phyloP scores from a whole-genome alignment of 2,797 vertebrate genomes.

The Phalloptychus januarius region DNA sequence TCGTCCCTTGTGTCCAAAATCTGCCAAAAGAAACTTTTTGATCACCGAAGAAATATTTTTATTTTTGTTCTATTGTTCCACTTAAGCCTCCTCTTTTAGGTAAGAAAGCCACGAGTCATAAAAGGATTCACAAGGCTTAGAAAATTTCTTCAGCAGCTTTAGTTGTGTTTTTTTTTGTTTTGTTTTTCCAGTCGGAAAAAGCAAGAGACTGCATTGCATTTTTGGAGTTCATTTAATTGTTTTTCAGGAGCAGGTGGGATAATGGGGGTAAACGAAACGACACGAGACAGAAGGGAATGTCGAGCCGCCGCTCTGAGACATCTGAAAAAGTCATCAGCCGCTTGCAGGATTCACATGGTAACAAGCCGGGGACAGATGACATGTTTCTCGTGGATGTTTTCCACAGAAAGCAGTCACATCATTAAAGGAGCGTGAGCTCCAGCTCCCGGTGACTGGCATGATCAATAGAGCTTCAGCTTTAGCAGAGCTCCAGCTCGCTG shows the following conservation, averaged over 20 bases:
- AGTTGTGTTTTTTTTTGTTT: not conserved
- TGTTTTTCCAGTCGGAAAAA: not conserved
- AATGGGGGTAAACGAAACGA: not conserved
- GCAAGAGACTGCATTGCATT: not conserved
- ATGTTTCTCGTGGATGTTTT: not conserved
- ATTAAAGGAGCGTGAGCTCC: not conserved
- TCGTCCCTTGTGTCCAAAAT: not conserved
- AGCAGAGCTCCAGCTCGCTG: not conserved
- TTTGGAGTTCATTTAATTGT: not conserved
- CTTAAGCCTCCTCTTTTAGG: not conserved
- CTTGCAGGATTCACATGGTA: not conserved
- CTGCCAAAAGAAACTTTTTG: not conserved
- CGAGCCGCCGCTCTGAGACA: not conserved
- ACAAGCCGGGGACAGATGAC: not conserved
- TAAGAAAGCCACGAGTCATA: not conserved
- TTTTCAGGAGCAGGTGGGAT: conserved; percentile 1
- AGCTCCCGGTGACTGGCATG: not conserved
- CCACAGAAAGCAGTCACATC: not conserved
- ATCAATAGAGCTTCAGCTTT: not conserved
- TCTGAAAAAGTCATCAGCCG: not conserved
- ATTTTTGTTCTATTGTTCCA: not conserved
- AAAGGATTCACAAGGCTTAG: not conserved
- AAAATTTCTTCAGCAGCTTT: not conserved
- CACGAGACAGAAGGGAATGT: not conserved
- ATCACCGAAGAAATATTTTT: not conserved